Base-by-base conservation (phyloP, 2,113 vertebrate genomes). In the Calyptommatus sinebrachiatus region DNA sequence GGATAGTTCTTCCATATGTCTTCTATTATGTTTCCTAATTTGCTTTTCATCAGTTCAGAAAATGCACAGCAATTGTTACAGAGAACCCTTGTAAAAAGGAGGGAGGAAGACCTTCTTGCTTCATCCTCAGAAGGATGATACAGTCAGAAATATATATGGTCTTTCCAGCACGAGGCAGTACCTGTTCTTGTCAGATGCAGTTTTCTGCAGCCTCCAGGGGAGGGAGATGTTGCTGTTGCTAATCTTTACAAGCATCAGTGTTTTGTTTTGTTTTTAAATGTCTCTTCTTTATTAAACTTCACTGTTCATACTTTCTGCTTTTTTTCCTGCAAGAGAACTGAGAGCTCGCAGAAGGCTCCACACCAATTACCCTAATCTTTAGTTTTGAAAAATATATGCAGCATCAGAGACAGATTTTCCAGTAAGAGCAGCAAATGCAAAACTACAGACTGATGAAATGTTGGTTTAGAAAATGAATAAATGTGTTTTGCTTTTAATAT, bases 181-280 rank as follows among this genome's bases (percentile, higher is more conserved):
- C 74, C 76, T 8, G 2, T 45, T 41, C 20, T 45, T 61, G 3
- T 81, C 61, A 1, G 48, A 71, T 90, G 89, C 85, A 91, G 79
- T 88, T 85, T 90, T 46, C 70, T 24, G 41, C 87, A 82, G 79
- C 83, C 41, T 92, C 92, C 89, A 89, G 89, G 79, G 90, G 87
- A 92, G 87, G 87, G 89, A 91, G 83, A n/a, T 86, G 73, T 87
- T 90, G 89, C 81, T 91, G 89, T 77, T 82, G 87, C 85, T 45
- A n/a, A 73, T 74, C 73, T 61, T 18, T 21, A 65, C 29, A 12
- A 11, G 61, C 22, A 21, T 50, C 60, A 35, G 57, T 48, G 20
- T 22, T 41, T 45, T 66, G 2, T 11, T 57, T 41, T 41, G 35
- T 41, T 41, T 41, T 57, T 11, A 62, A 62, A 62, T 62, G 53